These are phyloP conservation scores for Gastrophryne carolinensis DNA, from an alignment of 2,797 vertebrate species.

Conservation along the genomic window DNA sequence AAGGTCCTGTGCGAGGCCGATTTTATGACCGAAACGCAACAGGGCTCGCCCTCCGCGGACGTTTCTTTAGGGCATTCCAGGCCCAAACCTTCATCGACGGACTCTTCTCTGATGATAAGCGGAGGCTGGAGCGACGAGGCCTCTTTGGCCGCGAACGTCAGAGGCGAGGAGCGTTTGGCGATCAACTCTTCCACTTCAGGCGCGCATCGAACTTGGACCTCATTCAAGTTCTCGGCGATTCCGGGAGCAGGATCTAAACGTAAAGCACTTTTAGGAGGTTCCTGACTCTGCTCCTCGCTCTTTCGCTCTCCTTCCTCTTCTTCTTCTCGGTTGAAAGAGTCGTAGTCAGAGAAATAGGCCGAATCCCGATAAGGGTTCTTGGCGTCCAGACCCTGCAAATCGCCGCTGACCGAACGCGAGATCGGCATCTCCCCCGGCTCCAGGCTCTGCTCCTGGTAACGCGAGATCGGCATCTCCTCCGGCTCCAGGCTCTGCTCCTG, in stretches of 20 bases:
- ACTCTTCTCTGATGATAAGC: conserved; percentile 48
- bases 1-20: conserved; percentile 55
- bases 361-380: conserved; percentile 90
- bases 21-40: not conserved
- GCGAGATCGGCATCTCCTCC: conserved; percentile 54
- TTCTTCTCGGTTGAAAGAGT: conserved; percentile 68
- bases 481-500: conserved; percentile 67
- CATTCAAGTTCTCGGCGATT: not conserved
- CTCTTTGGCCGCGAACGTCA: not conserved
- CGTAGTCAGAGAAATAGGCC: conserved; percentile 94
- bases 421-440: conserved; percentile 55
- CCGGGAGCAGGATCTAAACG: not conserved
- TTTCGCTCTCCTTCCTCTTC: conserved; percentile 61
- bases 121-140: not conserved
- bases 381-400: conserved; percentile 71
- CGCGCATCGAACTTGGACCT: not conserved
- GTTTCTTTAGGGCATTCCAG: conserved; percentile 54
- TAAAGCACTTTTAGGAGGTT: conserved; percentile 22
- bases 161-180: not conserved
- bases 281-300: conserved; percentile 46
- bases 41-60: not conserved
- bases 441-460: conserved; percentile 66
- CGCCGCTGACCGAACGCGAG: conserved; percentile 60
- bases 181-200: not conserved
- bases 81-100: conserved; percentile 62